Evolutionary conservation across 2,797 vertebrate species (phyloP).

Genomic region (Oryzias sinensis): DNA sequence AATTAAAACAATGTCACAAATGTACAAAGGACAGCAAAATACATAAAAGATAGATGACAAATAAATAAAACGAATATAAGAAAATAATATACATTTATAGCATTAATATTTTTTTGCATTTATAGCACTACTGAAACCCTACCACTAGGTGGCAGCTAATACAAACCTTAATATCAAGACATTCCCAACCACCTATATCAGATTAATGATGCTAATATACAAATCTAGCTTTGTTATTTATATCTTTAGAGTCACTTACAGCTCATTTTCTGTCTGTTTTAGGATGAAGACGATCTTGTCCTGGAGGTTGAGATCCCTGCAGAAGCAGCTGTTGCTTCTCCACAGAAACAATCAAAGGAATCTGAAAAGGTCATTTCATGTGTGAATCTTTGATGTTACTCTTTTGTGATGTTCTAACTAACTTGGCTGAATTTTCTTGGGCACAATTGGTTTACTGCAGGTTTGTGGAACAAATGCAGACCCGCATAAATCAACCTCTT

Average conservation of each 20-base stretch:
- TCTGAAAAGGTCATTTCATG: slow-evolving; percentile 29
- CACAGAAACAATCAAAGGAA: slow-evolving; percentile 13
- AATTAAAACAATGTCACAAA: no score
- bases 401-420: neutral
- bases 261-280: slow-evolving; percentile 7
- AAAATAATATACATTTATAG: no score
- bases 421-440: neutral
- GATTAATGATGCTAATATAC: neutral
- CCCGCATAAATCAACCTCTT: neutral
- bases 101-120: no score
- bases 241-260: neutral
- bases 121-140: no score
- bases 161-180: no score
- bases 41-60: no score
- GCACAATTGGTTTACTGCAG: slow-evolving; percentile 27
- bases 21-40: no score
- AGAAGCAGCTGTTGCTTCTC: slow-evolving; percentile 9
- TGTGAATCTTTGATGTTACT: neutral
- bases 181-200: no score
- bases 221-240: slow-evolving; percentile 6
- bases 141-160: slow-evolving; percentile 8
- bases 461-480: slow-evolving; percentile 23
- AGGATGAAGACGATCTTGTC: slow-evolving; percentile 26
- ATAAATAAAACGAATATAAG: no score
- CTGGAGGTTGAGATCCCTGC: slow-evolving; percentile 13